Evolutionary conservation across 2,113 vertebrate species (phyloP), one percentile per base, ranked within the genome.

Genomic region (Phaetusa simplex): DNA sequence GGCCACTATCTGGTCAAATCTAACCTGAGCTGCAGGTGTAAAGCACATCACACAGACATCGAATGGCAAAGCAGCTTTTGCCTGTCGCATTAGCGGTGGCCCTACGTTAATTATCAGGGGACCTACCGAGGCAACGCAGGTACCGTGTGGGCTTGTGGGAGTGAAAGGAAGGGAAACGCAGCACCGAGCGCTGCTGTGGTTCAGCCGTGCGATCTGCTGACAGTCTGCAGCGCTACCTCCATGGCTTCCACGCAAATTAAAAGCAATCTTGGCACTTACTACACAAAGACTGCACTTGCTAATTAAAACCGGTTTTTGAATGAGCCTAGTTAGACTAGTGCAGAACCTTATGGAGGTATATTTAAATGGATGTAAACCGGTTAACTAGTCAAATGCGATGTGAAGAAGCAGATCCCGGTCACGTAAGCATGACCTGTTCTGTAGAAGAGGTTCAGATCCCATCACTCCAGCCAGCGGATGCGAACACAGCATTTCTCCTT

Each of bases 231-330:
- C 10, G 3, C 91, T 47, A 40, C 89, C 89, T 94, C 93, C 77
- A 18, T 0, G 52, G 86, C 24, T 30, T 38, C 94, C 17, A 47
- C 5, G 73, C 89, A 96, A 89, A 95, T 64, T 16, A 53, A 82
- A 84, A 81, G 70, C 84, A 47, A 72, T 69, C 88, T 47, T 67
- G 89, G 89, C 93, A 82, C 95, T 58, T 34, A 59, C 61, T 67
- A 52, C 91, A 89, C 91, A 91, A 82, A 94, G 93, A 14, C 71
- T 65, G 89, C 56, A 8, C 73, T 89, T 56, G 91, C 82, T 86
- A 91, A 82, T 96, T 87, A 93, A 93, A 95, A 95, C 86, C 86
- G 24, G 94, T 84, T 91, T 66, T 43, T 71, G 86, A 79, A 47
- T 34, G 56, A 80, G 86, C 81, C 84, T 24, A 38, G 27, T 61